Conservation (phyloP, 2,797 vertebrate species). For the Falco biarmicus region DNA sequence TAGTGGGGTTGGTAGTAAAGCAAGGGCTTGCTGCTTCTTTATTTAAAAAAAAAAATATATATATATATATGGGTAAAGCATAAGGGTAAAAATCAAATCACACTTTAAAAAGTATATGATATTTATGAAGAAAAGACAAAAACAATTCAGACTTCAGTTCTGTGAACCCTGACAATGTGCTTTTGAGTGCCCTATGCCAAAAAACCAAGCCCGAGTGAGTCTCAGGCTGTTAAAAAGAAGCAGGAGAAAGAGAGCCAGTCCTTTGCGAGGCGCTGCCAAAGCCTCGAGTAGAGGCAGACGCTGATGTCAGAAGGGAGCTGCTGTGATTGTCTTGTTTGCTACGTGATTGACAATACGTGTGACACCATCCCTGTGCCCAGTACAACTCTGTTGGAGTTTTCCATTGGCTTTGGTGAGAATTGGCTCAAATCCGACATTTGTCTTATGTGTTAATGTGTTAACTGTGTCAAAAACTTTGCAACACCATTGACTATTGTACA, state of each 20-base stretch:
- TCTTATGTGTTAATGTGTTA: slow-evolving; percentile 64
- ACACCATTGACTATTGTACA: slow-evolving; percentile 57
- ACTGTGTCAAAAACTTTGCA: slow-evolving; percentile 59
- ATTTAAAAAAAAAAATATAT: background rate
- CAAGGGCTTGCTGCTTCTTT: background rate
- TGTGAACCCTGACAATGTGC: background rate
- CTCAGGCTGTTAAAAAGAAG: slow-evolving; percentile 24
- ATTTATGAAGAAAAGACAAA: background rate
- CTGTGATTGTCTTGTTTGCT: slow-evolving; percentile 58
- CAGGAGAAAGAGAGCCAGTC: slow-evolving; percentile 10
- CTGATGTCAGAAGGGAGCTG: slow-evolving; percentile 64
- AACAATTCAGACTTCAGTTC: background rate
- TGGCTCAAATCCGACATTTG: slow-evolving; percentile 43
- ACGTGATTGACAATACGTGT: slow-evolving; percentile 37
- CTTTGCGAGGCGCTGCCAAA: slow-evolving; percentile 54
- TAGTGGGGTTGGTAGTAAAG: background rate
- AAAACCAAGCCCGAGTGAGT: background rate
- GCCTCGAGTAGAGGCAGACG: slow-evolving; percentile 52
- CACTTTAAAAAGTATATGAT: background rate
- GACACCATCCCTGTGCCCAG: slow-evolving; percentile 34
- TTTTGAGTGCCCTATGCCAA: background rate
- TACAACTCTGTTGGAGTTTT: slow-evolving; percentile 51
- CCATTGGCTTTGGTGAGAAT: slow-evolving; percentile 54
- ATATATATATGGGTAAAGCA: background rate
- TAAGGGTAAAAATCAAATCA: background rate